Percentiles rank a stretch among this genome's conserved stretches.
Evolutionary conservation across 2,113 vertebrate species (phyloP).

Genomic region (Cochlearius cochlearius): DNA sequence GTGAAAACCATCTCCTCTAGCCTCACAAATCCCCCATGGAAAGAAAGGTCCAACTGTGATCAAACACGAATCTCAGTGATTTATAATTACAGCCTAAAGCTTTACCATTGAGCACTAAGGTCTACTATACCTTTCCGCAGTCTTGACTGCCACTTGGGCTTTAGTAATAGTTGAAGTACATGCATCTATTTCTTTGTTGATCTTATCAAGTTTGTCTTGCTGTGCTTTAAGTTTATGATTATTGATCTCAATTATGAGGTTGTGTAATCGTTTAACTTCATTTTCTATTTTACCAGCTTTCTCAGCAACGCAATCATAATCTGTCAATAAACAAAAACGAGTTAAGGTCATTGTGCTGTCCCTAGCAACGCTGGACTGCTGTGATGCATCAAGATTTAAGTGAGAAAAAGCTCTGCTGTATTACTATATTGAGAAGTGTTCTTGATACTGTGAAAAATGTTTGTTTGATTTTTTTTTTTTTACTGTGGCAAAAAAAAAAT

Average conservation of each 20-base stretch:
- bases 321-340: conserved; percentile 56
- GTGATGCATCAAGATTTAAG: not conserved
- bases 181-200: conserved; percentile 87
- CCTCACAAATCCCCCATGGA: accelerated
- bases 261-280: conserved; percentile 89
- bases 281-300: conserved; percentile 84
- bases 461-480: not conserved
- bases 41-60: not conserved
- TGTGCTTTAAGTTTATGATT: conserved; percentile 89
- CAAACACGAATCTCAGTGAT: accelerated
- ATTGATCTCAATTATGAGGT: conserved; percentile 89
- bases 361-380: not conserved
- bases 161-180: conserved; percentile 87
- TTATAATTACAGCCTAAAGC: not conserved
- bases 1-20: not conserved
- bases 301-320: conserved; percentile 77
- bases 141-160: conserved; percentile 91
- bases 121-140: conserved; percentile 81
- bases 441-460: not conserved
- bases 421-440: too few relatives aligned
- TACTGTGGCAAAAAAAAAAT: not conserved
- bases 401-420: not conserved
- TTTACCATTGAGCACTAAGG: accelerated
- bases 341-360: not conserved
- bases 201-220: conserved; percentile 87